These are phyloP conservation scores for Lepeophtheirus nordmannii DNA, from an alignment of 2,888 invertebrate genomes.

Conservation along the genomic window DNA sequence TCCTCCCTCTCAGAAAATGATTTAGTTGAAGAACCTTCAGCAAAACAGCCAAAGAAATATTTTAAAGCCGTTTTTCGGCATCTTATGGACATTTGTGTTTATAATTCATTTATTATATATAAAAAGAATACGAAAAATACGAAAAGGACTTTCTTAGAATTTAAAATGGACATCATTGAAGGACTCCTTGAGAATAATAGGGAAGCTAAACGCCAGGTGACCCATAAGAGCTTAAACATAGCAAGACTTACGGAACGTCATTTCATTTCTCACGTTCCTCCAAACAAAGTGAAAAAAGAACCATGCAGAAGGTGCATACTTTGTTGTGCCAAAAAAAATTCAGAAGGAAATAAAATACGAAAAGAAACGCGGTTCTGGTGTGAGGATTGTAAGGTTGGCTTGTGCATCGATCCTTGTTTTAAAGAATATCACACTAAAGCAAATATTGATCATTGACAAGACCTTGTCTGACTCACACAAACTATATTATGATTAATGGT, in stretches of 20 bases:
- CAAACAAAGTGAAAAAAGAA: background rate
- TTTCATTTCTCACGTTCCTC: background rate
- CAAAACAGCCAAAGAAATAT: background rate
- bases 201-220: background rate
- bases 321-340: background rate
- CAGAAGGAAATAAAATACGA: background rate
- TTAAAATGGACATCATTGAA: background rate
- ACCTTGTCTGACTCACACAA: background rate
- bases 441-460: background rate
- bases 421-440: background rate
- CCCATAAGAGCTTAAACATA: background rate
- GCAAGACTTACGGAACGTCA: background rate
- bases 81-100: background rate
- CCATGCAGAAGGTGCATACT: background rate
- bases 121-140: background rate
- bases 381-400: background rate
- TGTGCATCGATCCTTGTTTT: background rate
- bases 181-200: background rate
- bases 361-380: slow-evolving; percentile 2
- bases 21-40: background rate
- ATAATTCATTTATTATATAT: background rate
- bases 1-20: background rate
- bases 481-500: too few species aligned
- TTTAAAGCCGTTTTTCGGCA: slow-evolving; percentile 1
- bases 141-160: background rate